Conservation (phyloP, 2,888 invertebrate genomes). For the Carabus problematicus region DNA sequence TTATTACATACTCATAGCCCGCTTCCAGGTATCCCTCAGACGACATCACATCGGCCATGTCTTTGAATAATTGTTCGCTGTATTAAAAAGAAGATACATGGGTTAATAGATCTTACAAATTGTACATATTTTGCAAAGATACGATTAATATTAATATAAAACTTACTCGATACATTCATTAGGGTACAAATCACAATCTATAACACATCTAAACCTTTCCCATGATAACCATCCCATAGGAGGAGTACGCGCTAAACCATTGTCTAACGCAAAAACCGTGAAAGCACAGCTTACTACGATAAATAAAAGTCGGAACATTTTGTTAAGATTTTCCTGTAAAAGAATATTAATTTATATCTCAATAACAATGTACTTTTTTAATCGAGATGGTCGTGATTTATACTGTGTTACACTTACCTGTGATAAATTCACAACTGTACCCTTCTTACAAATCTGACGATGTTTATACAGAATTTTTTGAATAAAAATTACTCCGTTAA, state of each 20-base stretch:
- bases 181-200: constrained; percentile 28
- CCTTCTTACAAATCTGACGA: no score
- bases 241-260: constrained; percentile 33
- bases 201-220: constrained; percentile 37
- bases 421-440: no score
- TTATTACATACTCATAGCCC: constrained; percentile 67
- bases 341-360: no score
- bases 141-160: not conserved
- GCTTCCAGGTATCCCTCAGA: constrained; percentile 66
- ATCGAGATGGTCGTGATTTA: no score
- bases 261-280: constrained; percentile 15
- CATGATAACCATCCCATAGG: constrained; percentile 39
- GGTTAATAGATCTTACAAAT: not conserved
- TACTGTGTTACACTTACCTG: no score
- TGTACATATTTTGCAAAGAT: no score
- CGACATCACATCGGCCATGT: constrained; percentile 64
- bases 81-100: constrained; percentile 26
- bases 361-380: no score
- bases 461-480: no score
- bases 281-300: no score
- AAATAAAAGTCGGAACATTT: no score
- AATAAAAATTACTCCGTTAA: no score
- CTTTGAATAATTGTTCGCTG: constrained; percentile 64
- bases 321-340: no score
- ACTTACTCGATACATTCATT: constrained; percentile 39